Conservation (phyloP, 2,113 vertebrate genomes). For the Nothobranchius furzeri region DNA sequence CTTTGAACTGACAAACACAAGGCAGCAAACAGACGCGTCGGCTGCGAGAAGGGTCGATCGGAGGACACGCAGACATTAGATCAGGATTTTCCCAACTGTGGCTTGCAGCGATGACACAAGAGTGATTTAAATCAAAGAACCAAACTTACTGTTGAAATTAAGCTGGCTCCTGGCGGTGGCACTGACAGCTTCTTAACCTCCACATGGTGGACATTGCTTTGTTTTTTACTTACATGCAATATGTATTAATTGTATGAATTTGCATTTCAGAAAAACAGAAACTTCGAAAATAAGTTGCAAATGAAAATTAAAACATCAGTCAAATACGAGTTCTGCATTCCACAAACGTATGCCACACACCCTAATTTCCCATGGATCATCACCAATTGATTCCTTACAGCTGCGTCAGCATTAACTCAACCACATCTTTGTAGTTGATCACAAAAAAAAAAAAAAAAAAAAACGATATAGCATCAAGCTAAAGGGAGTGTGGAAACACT, state of each 20-base stretch:
- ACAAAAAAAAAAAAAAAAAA: slow-evolving; percentile 7
- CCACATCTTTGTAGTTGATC: slow-evolving; percentile 5
- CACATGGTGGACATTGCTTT: background rate
- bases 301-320: too few species aligned
- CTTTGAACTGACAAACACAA: slow-evolving; percentile 68
- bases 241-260: too few species aligned
- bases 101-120: slow-evolving; percentile 43
- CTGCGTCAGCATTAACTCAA: slow-evolving; percentile 16
- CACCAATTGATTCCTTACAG: slow-evolving; percentile 12
- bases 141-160: background rate
- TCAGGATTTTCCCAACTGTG: slow-evolving; percentile 57
- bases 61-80: slow-evolving; percentile 38
- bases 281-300: too few species aligned
- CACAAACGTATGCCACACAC: slow-evolving; percentile 6
- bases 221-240: too few species aligned
- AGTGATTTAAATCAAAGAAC: slow-evolving; percentile 34
- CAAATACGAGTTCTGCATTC: too few species aligned
- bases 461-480: background rate
- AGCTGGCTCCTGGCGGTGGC: background rate
- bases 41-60: slow-evolving; percentile 32
- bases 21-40: slow-evolving; percentile 40
- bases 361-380: slow-evolving; percentile 1
- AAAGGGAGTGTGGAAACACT: slow-evolving; percentile 28
- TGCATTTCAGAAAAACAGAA: too few species aligned
- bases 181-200: background rate